Conservation (phyloP, 2,113 vertebrate species). For the Tretioscincus oriximinensis region DNA sequence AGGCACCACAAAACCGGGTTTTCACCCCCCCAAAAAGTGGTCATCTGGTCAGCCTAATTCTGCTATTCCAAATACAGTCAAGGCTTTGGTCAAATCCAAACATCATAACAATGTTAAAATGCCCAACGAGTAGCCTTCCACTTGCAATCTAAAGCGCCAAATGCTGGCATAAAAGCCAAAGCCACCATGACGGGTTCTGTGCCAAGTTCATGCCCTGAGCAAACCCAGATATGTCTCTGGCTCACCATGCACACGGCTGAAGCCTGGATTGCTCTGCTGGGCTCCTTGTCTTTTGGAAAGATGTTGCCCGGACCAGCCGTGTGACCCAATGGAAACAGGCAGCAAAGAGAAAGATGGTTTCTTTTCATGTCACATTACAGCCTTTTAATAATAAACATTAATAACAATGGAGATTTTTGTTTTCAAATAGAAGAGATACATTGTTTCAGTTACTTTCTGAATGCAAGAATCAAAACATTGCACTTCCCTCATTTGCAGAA, state of each 20-base stretch:
- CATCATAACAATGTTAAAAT: neutral
- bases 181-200: neutral
- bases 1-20: too few relatives aligned
- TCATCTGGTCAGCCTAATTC: too few relatives aligned
- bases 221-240: neutral
- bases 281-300: neutral
- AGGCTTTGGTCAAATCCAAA: neutral
- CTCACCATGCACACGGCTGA: neutral
- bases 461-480: slow-evolving; percentile 33
- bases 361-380: slow-evolving; percentile 14
- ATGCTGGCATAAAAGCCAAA: neutral
- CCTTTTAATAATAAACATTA: slow-evolving; percentile 23
- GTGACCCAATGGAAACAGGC: neutral
- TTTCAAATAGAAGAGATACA: slow-evolving; percentile 8
- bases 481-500: slow-evolving; percentile 7
- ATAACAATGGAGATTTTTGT: slow-evolving; percentile 6
- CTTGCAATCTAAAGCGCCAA: neutral
- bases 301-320: neutral
- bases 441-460: slow-evolving; percentile 7
- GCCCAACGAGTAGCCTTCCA: neutral
- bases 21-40: too few relatives aligned
- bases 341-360: slow-evolving; percentile 1
- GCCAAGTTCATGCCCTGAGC: neutral
- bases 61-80: neutral
- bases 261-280: neutral